These are phyloP conservation scores for Bombus pyrosoma DNA, from an alignment of 1,140 invertebrate species.

Conservation along the genomic window DNA sequence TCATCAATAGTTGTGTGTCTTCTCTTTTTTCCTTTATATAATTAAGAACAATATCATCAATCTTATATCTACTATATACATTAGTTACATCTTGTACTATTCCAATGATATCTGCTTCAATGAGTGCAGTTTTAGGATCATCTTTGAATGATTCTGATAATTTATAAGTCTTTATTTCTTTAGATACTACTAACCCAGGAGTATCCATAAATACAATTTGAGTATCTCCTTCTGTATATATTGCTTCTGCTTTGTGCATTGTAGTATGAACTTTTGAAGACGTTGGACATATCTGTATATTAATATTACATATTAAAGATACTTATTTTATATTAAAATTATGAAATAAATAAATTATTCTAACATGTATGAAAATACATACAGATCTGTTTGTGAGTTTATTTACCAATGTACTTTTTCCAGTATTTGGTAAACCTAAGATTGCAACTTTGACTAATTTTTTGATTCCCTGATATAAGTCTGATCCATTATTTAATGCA, in stretches of 20 bases:
- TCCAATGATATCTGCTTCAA: conserved; percentile 91
- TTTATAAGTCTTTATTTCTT: conserved; percentile 87
- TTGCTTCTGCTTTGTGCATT: conserved; percentile 86
- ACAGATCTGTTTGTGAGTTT: conserved; percentile 90
- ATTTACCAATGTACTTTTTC: conserved; percentile 97
- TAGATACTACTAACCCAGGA: conserved; percentile 88
- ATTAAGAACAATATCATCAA: conserved; percentile 88
- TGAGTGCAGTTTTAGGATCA: conserved; percentile 86
- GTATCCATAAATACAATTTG: conserved; percentile 96
- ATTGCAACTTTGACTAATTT: conserved; percentile 91
- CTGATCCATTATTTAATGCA: background rate
- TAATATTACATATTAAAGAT: background rate
- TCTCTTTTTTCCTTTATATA: conserved; percentile 85
- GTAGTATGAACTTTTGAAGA: conserved; percentile 97
- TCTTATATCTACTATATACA: conserved; percentile 85
- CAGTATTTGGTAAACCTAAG: conserved; percentile 94
- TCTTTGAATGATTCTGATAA: conserved; percentile 86
- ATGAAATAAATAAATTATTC: background rate
- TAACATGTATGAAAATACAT: conserved; percentile 64
- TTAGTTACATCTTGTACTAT: conserved; percentile 93
- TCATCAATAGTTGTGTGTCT: conserved; percentile 88
- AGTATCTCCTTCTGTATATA: conserved; percentile 88
- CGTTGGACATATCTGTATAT: conserved; percentile 89
- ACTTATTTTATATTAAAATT: background rate
- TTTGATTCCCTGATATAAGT: conserved; percentile 22